Evolutionary conservation across 2,888 invertebrate species (phyloP).

Genomic region (Drosophila affinis): DNA sequence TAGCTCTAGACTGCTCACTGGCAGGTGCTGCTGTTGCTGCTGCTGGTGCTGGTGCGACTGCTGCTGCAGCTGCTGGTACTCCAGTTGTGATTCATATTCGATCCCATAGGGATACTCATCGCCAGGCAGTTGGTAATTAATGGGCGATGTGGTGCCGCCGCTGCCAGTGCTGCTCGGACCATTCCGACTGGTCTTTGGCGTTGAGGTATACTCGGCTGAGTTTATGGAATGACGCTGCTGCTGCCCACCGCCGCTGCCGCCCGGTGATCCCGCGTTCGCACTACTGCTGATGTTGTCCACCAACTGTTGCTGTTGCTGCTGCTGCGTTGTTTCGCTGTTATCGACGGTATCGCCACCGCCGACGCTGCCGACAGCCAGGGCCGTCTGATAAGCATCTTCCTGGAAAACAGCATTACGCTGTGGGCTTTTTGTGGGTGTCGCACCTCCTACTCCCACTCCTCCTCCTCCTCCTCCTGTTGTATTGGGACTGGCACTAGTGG

Average conservation of each 20-base stretch:
- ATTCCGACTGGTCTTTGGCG: slow-evolving; percentile 69
- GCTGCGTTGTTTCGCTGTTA: slow-evolving; percentile 44
- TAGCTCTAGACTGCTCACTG: slow-evolving; percentile 50
- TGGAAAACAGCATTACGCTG: slow-evolving; percentile 67
- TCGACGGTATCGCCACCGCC: slow-evolving; percentile 55
- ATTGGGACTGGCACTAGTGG: slow-evolving; percentile 32
- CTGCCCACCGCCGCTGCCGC: slow-evolving; percentile 2
- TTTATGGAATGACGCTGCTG: slow-evolving; percentile 79
- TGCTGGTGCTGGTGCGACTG: not conserved
- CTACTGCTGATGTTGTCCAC: slow-evolving; percentile 39
- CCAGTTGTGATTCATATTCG: slow-evolving; percentile 59
- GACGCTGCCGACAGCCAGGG: slow-evolving; percentile 14
- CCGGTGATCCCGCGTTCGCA: slow-evolving; percentile 50
- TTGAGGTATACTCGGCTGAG: slow-evolving; percentile 76
- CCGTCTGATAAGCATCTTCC: slow-evolving; percentile 71
- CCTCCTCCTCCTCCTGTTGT: slow-evolving; percentile 27
- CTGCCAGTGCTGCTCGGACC: slow-evolving; percentile 30
- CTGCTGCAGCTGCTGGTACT: slow-evolving; percentile 47
- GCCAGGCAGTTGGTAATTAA: slow-evolving; percentile 69
- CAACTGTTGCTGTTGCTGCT: slow-evolving; percentile 23
- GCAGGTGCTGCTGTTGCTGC: not conserved
- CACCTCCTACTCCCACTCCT: slow-evolving; percentile 26
- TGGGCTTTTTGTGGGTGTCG: slow-evolving; percentile 70
- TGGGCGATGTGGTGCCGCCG: slow-evolving; percentile 67
- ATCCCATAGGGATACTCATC: slow-evolving; percentile 68